These are phyloP conservation scores for Pseudococcus longispinus DNA, from an alignment of 2,888 invertebrate species.

Conservation along the genomic window DNA sequence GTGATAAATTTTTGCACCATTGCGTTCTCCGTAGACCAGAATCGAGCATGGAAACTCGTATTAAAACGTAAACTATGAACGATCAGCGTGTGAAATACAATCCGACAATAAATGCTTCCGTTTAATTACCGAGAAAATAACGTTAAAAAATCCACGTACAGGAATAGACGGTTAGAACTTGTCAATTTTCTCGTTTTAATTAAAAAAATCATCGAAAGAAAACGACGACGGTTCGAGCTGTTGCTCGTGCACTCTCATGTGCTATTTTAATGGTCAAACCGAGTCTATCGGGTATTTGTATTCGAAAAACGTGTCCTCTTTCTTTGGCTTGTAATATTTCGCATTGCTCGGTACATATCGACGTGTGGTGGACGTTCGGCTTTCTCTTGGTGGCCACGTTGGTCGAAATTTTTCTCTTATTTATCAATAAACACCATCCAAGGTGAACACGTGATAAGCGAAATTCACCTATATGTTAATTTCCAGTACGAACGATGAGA, in stretches of 20 bases:
- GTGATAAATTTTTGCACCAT: background rate
- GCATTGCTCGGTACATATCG: background rate
- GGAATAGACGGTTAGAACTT: background rate
- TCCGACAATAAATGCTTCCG: background rate
- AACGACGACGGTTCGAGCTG: background rate
- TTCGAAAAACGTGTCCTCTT: conserved; percentile 18
- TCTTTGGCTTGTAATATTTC: background rate
- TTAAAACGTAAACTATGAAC: background rate
- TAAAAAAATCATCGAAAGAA: background rate
- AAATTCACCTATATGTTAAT: conserved; percentile 7
- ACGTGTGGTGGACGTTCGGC: background rate
- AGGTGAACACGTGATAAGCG: conserved; percentile 4
- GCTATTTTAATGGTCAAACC: conserved; percentile 5
- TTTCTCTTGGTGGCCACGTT: conserved; percentile 10
- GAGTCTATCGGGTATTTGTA: background rate
- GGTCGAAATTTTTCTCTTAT: background rate
- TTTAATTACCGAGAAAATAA: background rate
- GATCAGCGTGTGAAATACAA: background rate
- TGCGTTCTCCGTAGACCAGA: background rate
- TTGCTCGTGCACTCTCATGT: background rate
- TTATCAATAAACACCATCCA: conserved; percentile 20
- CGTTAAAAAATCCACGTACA: too few species aligned
- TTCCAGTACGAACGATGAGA: background rate
- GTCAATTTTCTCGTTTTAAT: background rate
- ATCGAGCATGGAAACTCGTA: background rate